Evolutionary conservation across 2,113 vertebrate genomes (phyloP), one percentile per base, ranked within the genome.

Genomic region (Lophius piscatorius): DNA sequence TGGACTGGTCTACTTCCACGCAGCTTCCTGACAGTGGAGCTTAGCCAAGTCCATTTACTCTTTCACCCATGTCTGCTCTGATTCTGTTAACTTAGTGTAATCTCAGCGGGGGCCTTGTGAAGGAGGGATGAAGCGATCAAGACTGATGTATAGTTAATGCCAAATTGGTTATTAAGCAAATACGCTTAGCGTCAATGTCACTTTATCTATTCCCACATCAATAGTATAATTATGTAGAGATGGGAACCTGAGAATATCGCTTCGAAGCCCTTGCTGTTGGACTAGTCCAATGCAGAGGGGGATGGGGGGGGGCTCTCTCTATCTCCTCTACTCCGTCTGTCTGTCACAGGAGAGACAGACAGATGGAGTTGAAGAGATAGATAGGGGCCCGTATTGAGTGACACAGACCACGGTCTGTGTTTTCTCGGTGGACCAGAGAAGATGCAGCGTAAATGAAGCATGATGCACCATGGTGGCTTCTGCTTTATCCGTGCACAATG

Each of bases 401-500:
- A 80, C 69, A 88, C 82, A 89, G 75, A 70, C 55, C 23, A 45
- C 35, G n/a, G 54, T 86, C 81, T 90, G 88, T 90, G 59, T 87
- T 90, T 90, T 89, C 78, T 86, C 80, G 9, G 33, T 87, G 85
- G 83, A 90, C 73, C 90, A 90, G 72, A 89, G 78, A 89, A 85
- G 85, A 88, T 84, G 84, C 76, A 74, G 57, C 67, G 55, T 61
- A 84, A 88, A 88, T 81, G 81, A 90, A 80, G 79, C 76, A 12
- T 84, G 64, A 54, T 61, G 48, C 60, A 84, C 71, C 74, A 69
- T 69, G 72, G 65, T 38, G 14, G 65, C 64, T 44, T 55, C 61
- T 63, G 54, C 63, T 86, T 79, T 72, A 78, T 86, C 49, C 72
- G 16, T 42, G 55, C 36, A 41, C 17, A 26, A 26, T 69, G 36